Evolutionary conservation across 2,797 vertebrate genomes (phyloP).

Genomic region (Phyllotis vaccarum): DNA sequence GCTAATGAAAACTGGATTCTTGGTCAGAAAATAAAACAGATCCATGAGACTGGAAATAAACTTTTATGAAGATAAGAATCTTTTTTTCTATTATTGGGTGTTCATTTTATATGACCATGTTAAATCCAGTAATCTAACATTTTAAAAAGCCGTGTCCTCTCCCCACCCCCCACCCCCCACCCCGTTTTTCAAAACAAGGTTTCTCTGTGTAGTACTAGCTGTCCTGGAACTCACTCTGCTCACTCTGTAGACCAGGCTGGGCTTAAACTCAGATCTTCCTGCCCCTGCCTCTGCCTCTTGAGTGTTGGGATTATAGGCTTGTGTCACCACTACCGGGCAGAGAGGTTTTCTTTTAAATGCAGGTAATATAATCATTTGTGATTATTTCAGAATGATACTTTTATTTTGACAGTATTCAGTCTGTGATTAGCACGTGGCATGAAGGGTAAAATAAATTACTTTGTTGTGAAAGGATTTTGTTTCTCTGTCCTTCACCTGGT

Average conservation of each 20-base stretch:
- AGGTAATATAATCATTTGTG: constrained; percentile 32
- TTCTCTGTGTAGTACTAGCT: background rate
- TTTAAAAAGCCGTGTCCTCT: too few species aligned
- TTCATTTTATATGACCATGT: constrained; percentile 49
- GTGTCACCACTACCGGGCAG: background rate
- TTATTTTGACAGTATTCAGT: constrained; percentile 29
- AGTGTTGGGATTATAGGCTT: background rate
- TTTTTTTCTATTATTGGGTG: background rate
- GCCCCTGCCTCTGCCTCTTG: background rate
- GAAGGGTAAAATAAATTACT: constrained; percentile 47
- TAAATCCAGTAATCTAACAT: constrained; percentile 13
- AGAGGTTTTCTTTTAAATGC: constrained; percentile 28
- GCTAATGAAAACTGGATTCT: constrained; percentile 23
- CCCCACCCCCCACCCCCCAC: too few species aligned
- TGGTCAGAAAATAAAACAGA: constrained; percentile 53
- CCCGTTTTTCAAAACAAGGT: background rate
- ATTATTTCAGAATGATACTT: constrained; percentile 44
- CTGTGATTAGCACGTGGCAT: constrained; percentile 19
- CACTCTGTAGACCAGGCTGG: background rate
- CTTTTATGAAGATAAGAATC: background rate
- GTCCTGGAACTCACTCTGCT: background rate
- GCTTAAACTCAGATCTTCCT: background rate
- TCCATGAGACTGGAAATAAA: background rate
- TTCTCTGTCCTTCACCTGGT: too few species aligned
- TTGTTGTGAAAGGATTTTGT: constrained; percentile 1